Evolutionary conservation across 1,140 invertebrate genomes (phyloP), one percentile per base, ranked within the genome.

Genomic region (Danaus plexippus): DNA sequence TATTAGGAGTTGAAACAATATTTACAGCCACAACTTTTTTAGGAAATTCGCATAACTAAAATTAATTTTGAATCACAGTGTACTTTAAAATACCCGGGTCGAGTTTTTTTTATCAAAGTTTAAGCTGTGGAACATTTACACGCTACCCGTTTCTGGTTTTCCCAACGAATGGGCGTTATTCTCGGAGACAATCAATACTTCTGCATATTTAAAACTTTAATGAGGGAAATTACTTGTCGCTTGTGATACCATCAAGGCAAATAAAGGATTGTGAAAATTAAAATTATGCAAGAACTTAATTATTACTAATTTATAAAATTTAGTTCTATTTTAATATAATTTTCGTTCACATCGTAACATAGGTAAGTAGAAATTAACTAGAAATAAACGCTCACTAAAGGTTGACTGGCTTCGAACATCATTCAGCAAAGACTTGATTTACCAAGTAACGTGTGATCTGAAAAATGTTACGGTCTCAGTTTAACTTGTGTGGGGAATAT

Each of bases 101-200:
- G 43, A 12, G 43, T 45, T 45, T 45, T 12, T 45, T 45, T 45
- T 45, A 45, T 3, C 1, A 45, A 12, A 45, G 43, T 45, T 45
- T 45, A n/a, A 22, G 47, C 47, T 18, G 9, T 48, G 15, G 47
- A 32, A 32, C 47, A 32, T 48, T 48, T 22, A 32, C 47, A 11
- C 11, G 47, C 9, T 9, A 18, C 12, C 15, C 13, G 54, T 52
- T 66, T 75, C 69, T 74, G 69, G 72, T 68, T 68, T 75, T 65
- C 49, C 64, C 67, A 65, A 63, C 59, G 64, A 56, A 69, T 57
- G 73, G 71, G 63, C 68, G 69, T 75, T 85, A 85, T 85, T 85
- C 77, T 83, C 77, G 75, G 80, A 75, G 75, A 83, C 78, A 83
- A 85, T 85, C 82, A 73, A 85, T 85, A 85, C 73, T 77, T 80